Base-by-base conservation (phyloP, 2,797 vertebrate species). In the Moxostoma hubbsi region DNA sequence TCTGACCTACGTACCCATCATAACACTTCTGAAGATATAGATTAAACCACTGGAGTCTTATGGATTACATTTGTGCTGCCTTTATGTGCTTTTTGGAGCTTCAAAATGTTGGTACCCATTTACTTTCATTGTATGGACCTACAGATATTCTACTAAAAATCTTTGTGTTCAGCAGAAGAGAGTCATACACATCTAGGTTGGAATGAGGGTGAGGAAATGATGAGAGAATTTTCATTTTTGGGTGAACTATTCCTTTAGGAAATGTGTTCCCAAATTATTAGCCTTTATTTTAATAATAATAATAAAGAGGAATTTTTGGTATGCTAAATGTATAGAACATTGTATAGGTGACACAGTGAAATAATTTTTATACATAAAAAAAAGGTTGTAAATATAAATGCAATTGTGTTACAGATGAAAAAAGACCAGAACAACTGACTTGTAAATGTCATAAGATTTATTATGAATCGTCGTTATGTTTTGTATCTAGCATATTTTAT, bases 371-470 rank as follows among this genome's bases (percentile, higher is more conserved):
- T 45, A 59, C 53, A 45, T 57, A 47, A 51, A 49, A 13, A 13
- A 24, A 43, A 18, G 62, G 15, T 70, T 72, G 3, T 62, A 75
- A 70, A 64, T 1, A 69, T 36, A 9, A 46, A 16, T 43, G n/a
- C 9, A 55, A 9, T 12, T 62, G 67, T 57, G 15, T 7, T 36
- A 16, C 51, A 65, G 5, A 81, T 54, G 66, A 12, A 75, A 77
- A 51, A 58, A 69, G n/a, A 63, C 9, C 53, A 70, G 61, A 81
- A 80, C 75, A 86, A 59, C 53, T 70, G 10, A 90, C 86, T 89
- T 92, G 93, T 93, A 94, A 95, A 95, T 92, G 93, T 93, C 92
- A 92, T 94, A 93, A 93, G 91, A 94, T 95, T 95, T 94, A 94
- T 94, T 94, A 93, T 93, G 92, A 95, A 96, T 95, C 92, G 93